These are phyloP conservation scores for Ammospiza nelsoni DNA, from an alignment of 2,113 vertebrate species.

Conservation along the genomic window DNA sequence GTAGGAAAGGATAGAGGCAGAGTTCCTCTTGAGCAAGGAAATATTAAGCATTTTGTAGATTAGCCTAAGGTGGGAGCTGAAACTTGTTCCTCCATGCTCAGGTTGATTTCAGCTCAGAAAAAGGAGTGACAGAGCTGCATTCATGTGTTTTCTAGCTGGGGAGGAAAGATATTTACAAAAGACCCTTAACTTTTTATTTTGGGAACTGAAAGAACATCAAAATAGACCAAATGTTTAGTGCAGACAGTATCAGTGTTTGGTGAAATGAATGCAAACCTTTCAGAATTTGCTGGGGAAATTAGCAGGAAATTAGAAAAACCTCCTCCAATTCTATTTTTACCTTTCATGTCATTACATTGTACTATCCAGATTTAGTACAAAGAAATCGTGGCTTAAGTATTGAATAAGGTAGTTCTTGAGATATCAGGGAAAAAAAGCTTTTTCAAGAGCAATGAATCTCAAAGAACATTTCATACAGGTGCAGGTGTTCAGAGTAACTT, in stretches of 20 bases:
- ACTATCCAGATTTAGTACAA: conserved; percentile 6
- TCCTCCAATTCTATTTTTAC: conserved; percentile 39
- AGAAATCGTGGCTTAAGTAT: not conserved
- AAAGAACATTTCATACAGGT: not conserved
- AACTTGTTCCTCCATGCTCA: not conserved
- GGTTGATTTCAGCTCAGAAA: not conserved
- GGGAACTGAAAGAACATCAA: not conserved
- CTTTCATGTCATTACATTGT: not conserved
- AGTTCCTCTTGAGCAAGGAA: not conserved
- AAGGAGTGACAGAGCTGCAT: not conserved
- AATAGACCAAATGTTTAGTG: not conserved
- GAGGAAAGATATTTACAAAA: not conserved
- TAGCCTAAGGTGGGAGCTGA: not conserved
- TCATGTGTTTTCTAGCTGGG: not conserved
- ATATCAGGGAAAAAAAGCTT: not conserved
- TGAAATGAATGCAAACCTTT: conserved; percentile 34
- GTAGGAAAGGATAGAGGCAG: not conserved
- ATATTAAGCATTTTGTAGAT: not conserved
- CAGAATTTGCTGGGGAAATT: conserved; percentile 39
- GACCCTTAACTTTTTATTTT: not conserved
- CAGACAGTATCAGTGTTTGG: not conserved
- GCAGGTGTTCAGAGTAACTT: not conserved
- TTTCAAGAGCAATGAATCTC: not conserved
- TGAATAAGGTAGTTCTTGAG: not conserved
- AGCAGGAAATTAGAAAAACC: conserved; percentile 30